A percentile compares a stretch with the other conserved stretches of the same genome.
Conservation (phyloP, 2,797 vertebrate species). For the Clarias laeviceps region DNA sequence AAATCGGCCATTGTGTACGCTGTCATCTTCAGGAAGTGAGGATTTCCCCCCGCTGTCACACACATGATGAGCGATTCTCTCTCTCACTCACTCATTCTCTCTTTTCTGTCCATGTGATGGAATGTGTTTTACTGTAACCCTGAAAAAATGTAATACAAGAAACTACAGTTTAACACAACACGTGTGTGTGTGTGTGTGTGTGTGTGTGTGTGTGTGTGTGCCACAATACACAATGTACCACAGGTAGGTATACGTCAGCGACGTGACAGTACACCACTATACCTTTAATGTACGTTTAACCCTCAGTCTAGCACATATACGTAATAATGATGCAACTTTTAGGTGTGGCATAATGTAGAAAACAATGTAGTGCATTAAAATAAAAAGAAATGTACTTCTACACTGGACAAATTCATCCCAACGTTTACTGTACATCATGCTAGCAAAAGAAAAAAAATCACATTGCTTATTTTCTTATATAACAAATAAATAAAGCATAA, state of each 20-base stretch:
- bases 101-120: conserved; percentile 14
- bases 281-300: neutral
- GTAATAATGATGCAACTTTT: neutral
- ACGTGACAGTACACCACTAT: neutral
- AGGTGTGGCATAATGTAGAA: neutral
- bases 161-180: neutral
- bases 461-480: too few relatives aligned
- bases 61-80: conserved; percentile 67
- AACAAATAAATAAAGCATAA: neutral
- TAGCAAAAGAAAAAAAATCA: too few relatives aligned
- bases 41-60: conserved; percentile 78
- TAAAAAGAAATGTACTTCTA: neutral
- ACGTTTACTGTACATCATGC: neutral
- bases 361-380: neutral
- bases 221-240: neutral
- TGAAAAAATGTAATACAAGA: neutral
- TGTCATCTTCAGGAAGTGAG: conserved; percentile 83
- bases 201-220: neutral
- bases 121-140: conserved; percentile 20
- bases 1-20: conserved; percentile 74
- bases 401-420: neutral
- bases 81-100: conserved; percentile 26
- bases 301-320: neutral
- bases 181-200: neutral
- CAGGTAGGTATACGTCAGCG: neutral